Conservation (phyloP, 2,113 vertebrate species). For the Tricholaema leucomelas region DNA sequence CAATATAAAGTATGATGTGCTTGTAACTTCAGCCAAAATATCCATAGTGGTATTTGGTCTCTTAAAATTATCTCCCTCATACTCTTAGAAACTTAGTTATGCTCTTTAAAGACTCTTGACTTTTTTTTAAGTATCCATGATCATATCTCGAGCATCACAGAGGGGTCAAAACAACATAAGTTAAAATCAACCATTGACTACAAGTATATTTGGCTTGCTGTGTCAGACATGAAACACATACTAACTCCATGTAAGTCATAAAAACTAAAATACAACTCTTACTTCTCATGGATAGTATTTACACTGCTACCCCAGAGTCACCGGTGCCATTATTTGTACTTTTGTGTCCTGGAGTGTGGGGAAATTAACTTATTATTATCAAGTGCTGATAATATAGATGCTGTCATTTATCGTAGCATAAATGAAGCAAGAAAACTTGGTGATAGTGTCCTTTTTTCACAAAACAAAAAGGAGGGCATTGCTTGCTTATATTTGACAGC, state of each 20-base stretch:
- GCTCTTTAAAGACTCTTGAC: background rate
- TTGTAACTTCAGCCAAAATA: background rate
- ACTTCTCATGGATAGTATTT: background rate
- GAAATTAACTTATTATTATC: background rate
- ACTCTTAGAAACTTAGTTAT: background rate
- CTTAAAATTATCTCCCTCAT: background rate
- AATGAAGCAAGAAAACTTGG: background rate
- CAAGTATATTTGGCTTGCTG: background rate
- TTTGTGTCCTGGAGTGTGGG: background rate
- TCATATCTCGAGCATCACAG: background rate
- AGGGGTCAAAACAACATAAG: background rate
- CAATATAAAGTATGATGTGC: background rate
- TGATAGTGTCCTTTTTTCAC: background rate
- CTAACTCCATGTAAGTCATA: background rate
- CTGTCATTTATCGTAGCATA: background rate
- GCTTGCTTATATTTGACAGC: background rate
- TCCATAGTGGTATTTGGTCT: background rate
- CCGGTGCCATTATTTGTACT: background rate
- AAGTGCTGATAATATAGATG: background rate
- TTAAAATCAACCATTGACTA: rapidly evolving
- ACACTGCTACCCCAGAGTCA: background rate
- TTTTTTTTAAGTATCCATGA: background rate
- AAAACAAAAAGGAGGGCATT: background rate
- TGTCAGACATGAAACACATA: background rate
- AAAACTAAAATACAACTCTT: background rate